Evolutionary conservation across 2,888 invertebrate genomes (phyloP).

Genomic region (Lapara coniferarum): DNA sequence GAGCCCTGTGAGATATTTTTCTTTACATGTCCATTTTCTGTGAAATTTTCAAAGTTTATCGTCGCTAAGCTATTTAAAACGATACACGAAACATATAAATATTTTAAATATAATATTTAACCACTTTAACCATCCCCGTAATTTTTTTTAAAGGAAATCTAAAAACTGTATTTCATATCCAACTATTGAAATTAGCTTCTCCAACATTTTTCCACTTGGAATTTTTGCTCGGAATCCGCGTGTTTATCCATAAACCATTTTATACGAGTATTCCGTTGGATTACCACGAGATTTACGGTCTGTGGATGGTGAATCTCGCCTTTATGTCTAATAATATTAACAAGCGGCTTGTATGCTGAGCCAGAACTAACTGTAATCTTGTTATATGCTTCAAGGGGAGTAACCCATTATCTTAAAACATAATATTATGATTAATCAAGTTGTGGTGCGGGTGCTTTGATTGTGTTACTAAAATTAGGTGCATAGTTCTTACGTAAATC

Average conservation of each 20-base stretch:
- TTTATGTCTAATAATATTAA: slow-evolving; percentile 24
- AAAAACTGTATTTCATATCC: not conserved
- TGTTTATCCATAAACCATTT: slow-evolving; percentile 15
- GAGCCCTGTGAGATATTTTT: too few species aligned
- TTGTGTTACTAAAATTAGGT: not conserved
- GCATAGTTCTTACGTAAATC: slow-evolving; percentile 12
- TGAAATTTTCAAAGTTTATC: too few species aligned
- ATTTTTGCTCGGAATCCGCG: slow-evolving; percentile 2
- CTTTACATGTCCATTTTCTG: too few species aligned
- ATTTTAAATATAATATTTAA: too few species aligned
- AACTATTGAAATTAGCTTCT: not conserved
- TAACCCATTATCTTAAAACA: not conserved
- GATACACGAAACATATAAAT: too few species aligned
- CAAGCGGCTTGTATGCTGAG: slow-evolving; percentile 4
- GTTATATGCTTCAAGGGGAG: slow-evolving; percentile 11
- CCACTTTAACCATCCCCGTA: not conserved
- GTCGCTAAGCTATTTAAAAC: too few species aligned
- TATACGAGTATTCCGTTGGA: slow-evolving; percentile 18
- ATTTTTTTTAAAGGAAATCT: not conserved
- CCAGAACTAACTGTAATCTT: slow-evolving; percentile 18
- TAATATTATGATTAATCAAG: slow-evolving; percentile 17
- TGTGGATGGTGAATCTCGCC: slow-evolving; percentile 11
- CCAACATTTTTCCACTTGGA: not conserved
- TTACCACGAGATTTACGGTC: slow-evolving; percentile 19
- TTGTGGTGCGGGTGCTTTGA: slow-evolving; percentile 13